Evolutionary conservation across 2,888 invertebrate genomes (phyloP).

Genomic region (Syrphus vitripennis): DNA sequence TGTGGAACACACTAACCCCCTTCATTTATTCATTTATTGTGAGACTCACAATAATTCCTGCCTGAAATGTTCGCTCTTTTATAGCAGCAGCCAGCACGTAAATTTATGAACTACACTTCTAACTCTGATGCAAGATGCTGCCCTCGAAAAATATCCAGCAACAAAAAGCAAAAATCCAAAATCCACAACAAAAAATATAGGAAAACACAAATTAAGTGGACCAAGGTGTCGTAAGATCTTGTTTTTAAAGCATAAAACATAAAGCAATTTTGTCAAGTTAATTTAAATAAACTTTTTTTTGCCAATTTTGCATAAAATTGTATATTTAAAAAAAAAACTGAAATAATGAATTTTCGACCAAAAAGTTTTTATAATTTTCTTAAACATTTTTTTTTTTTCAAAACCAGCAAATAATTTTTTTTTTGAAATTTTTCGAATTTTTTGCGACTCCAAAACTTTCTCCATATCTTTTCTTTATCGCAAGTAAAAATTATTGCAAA

Average conservation of each 20-base stretch:
- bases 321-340: too few relatives aligned
- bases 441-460: neutral
- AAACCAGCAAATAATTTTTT: too few relatives aligned
- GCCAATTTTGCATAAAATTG: too few relatives aligned
- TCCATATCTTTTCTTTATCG: neutral
- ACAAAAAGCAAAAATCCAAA: neutral
- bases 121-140: constrained; percentile 6
- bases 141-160: neutral
- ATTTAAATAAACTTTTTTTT: too few relatives aligned
- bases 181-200: neutral
- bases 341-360: too few relatives aligned
- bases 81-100: neutral
- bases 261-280: too few relatives aligned
- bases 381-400: too few relatives aligned
- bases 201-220: neutral
- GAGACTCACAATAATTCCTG: constrained; percentile 22
- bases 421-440: neutral
- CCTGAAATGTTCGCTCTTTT: constrained; percentile 14
- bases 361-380: too few relatives aligned
- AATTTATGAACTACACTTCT: constrained; percentile 50
- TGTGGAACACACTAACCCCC: constrained; percentile 42
- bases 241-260: neutral
- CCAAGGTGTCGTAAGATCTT: neutral
- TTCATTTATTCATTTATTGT: constrained; percentile 19
- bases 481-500: constrained; percentile 1